Percentiles rank a stretch among this genome's conserved stretches.
Evolutionary conservation across 2,888 invertebrate genomes (phyloP).

Genomic region (Ophion costatus): DNA sequence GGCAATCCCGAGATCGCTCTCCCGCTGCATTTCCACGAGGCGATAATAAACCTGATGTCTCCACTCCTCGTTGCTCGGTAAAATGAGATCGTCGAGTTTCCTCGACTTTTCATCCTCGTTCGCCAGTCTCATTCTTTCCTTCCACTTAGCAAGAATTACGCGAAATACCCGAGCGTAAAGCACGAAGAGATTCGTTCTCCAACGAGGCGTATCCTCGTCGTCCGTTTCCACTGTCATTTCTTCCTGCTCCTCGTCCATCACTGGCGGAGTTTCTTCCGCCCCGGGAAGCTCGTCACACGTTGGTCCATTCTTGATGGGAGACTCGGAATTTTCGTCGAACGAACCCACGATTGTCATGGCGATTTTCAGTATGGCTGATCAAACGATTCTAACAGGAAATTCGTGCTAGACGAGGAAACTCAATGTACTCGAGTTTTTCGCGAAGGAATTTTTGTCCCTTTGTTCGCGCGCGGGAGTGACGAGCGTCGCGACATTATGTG

Average conservation of each 20-base stretch:
- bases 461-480: background rate
- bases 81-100: conserved; percentile 86
- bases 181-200: conserved; percentile 87
- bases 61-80: conserved; percentile 90
- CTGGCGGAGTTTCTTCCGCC: background rate
- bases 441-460: background rate
- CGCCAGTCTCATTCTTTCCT: conserved; percentile 64
- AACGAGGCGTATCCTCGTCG: conserved; percentile 16
- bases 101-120: conserved; percentile 73
- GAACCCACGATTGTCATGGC: conserved; percentile 33
- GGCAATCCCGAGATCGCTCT: conserved; percentile 77
- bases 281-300: background rate
- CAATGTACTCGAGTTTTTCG: conserved; percentile 11
- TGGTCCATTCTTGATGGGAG: conserved; percentile 20
- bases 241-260: background rate
- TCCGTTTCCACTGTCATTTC: conserved; percentile 23
- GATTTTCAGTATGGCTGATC: background rate
- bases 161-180: conserved; percentile 88
- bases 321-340: background rate
- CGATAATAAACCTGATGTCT: conserved; percentile 88
- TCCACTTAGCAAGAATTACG: conserved; percentile 85
- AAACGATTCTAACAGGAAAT: background rate
- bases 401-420: background rate
- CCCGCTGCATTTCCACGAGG: conserved; percentile 88
- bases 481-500: conserved; percentile 52